Evolutionary conservation across 1,140 invertebrate species (phyloP), one percentile per base, ranked within the genome.

Genomic region (Carposina sasakii): DNA sequence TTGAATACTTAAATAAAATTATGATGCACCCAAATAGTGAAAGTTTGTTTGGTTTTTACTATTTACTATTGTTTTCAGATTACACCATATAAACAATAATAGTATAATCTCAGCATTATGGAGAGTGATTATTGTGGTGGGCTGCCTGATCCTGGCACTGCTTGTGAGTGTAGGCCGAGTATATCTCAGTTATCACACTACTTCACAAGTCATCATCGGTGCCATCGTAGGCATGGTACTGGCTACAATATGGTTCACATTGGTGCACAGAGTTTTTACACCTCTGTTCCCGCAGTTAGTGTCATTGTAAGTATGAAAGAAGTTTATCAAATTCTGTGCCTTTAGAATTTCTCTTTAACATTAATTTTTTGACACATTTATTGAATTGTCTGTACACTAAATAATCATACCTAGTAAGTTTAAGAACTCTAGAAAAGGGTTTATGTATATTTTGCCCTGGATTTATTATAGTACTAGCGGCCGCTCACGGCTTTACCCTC

Each of bases 101-200:
- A 90, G 88, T 56, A 86, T 91, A 62, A 86, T 91, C 63, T 93
- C 94, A 64, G 91, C 90, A 71, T 76, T 93, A 52, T 93, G 91
- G 88, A 90, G 91, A 71, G 85, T 89, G 48, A 79, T 90, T 30
- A 89, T 92, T 57, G 88, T 92, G 45, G 81, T 86, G 15, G 85
- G 85, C 31, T 91, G 90, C 62, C 74, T 92, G 54, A 66, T 81
- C 20, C 63, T 89, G 57, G 88, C 92, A 36, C 52, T 87, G 40
- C 71, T 92, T 57, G 91, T 94, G 22, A 89, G 89, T 51, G 87
- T 90, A 57, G 91, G 88, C 62, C 85, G 91, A 73, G 90, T 97
- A 39, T 97, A 97, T 77, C 85, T 98, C 48, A 89, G 92, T 60
- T 98, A 98, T 76, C 96, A 98, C 77, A 93, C 94, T 26, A 88